These are phyloP conservation scores for Clitarchus hookeri DNA, from an alignment of 2,888 invertebrate species.

Conservation along the genomic window DNA sequence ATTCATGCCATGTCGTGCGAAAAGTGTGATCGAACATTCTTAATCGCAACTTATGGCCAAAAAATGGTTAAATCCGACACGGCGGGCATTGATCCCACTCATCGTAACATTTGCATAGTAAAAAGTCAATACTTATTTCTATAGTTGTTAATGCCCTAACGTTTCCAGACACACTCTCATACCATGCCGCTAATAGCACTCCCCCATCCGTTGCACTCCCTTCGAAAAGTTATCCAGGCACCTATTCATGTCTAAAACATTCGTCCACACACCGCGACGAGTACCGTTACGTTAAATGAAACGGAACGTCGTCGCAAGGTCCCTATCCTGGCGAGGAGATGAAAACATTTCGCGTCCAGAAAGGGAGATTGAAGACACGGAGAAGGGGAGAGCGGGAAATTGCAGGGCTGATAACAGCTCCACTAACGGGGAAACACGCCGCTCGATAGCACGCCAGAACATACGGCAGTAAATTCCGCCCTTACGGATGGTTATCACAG, in stretches of 20 bases:
- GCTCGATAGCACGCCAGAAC: neutral
- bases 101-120: no score
- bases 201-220: neutral
- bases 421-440: neutral
- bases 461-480: neutral
- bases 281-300: conserved; percentile 3
- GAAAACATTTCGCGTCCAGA: neutral
- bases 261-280: neutral
- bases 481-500: neutral
- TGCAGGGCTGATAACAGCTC: conserved; percentile 1
- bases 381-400: neutral
- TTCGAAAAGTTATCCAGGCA: neutral
- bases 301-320: neutral
- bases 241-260: neutral
- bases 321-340: neutral
- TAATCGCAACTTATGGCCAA: no score
- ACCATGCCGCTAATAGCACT: neutral
- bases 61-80: no score
- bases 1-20: no score
- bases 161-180: no score
- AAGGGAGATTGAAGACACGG: neutral
- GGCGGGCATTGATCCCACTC: no score
- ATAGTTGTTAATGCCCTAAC: no score
- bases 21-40: no score
- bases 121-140: no score